Base-by-base conservation (phyloP, 92 coral and sea anemone genomes). In the Palythoa caribaeorum region DNA sequence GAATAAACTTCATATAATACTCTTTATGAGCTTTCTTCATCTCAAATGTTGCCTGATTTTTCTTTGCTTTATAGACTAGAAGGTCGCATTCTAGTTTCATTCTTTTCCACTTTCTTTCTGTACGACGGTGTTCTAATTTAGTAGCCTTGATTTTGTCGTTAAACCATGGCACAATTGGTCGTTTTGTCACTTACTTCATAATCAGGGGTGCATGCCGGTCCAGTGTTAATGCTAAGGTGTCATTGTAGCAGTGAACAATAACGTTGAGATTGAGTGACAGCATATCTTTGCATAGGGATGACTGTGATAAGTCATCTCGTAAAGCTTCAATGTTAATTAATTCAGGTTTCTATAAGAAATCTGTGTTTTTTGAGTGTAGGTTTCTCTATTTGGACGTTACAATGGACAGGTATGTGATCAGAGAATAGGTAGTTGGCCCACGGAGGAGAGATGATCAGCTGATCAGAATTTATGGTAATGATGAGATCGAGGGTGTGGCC, bases 151-250 rank as follows among this genome's bases (percentile, higher is more conserved):
- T 28, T 28, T 28, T 28, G 39, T 73, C 3, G 83, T 73, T 73
- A 50, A 74, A 85, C 83, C 89, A 85, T 37, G 89, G 89, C 38
- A 85, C 83, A 40, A 73, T 73, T 73, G 89, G 83, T 85, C 71
- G 54, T 76, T 85, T 85, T 85, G 89, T 85, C 80, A 85, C 89
- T 73, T 83, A 73, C 16, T 85, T 74, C 69, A 17, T 85, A 85
- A 85, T 85, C 51, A 85, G 89, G 71, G 89, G 89, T 54, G 79
- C 89, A 73, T 85, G 89, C 73, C 69, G 89, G 83, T 85, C 89
- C 72, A 86, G 35, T 20, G 78, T 50, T 72, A 80, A 85, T 15
- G 80, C 47, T 85, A 86, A 52, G 54, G 84, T 76, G 84, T 76
- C 84, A 19, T 86, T 76, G 59, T 38, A 86, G 83, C 84, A 57